These are phyloP conservation scores for Labeo calbasu DNA, from an alignment of 2,797 vertebrate species.

Conservation along the genomic window DNA sequence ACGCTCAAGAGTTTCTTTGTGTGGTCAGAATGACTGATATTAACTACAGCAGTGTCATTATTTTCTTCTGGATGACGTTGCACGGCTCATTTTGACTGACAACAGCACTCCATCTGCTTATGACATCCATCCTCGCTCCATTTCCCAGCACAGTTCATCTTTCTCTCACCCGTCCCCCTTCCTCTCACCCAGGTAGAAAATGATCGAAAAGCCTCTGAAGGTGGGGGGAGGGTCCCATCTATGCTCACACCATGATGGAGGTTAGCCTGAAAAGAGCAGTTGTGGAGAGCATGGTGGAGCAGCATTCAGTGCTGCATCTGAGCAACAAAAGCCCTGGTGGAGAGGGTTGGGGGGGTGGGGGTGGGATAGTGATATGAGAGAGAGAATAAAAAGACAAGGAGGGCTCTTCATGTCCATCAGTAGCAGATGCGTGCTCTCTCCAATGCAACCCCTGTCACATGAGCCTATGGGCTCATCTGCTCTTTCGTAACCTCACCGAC, in stretches of 20 bases:
- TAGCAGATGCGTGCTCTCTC: conserved; percentile 66
- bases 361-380: conserved; percentile 58
- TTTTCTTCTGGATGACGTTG: conserved; percentile 61
- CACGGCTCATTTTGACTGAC: conserved; percentile 69
- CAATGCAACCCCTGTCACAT: conserved; percentile 48
- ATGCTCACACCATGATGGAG: conserved; percentile 27
- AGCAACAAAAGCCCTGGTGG: conserved; percentile 58
- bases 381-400: conserved; percentile 71
- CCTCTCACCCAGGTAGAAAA: conserved; percentile 52
- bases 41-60: conserved; percentile 51
- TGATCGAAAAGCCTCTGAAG: conserved; percentile 38
- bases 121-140: conserved; percentile 59
- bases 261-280: conserved; percentile 56
- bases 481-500: conserved; percentile 31
- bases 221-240: background rate
- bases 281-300: conserved; percentile 46
- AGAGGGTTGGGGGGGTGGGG: conserved; percentile 16
- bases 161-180: background rate
- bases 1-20: conserved; percentile 24
- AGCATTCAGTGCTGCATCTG: conserved; percentile 62
- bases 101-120: conserved; percentile 72
- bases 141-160: conserved; percentile 19
- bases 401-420: conserved; percentile 76
- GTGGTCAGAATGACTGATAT: conserved; percentile 56
- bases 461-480: conserved; percentile 47